A percentile compares a stretch with the other conserved stretches of the same genome.
These are phyloP conservation scores for Geophilus truncorum DNA, from an alignment of 2,888 invertebrate species.

Conservation along the genomic window DNA sequence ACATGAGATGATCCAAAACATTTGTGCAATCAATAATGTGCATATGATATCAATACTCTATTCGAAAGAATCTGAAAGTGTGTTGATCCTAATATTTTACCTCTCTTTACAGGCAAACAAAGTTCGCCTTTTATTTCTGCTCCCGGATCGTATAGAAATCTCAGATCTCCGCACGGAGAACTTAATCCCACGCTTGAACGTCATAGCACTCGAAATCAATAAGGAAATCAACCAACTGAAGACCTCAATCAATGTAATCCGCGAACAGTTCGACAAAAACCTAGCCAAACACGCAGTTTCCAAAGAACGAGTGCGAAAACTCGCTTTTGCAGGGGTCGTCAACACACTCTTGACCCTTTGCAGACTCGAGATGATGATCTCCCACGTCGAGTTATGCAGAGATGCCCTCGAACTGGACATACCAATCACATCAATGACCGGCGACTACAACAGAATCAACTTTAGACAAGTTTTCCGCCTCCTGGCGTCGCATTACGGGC, in stretches of 20 bases:
- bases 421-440: not conserved
- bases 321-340: not conserved
- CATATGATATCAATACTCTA: too few species aligned
- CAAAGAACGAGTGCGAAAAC: not conserved
- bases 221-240: not conserved
- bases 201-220: not conserved
- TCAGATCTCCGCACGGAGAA: not conserved
- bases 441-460: not conserved
- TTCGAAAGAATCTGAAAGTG: too few species aligned
- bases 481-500: not conserved
- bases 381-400: not conserved
- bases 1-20: too few species aligned
- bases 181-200: not conserved
- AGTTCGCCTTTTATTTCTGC: not conserved
- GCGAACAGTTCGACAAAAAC: not conserved
- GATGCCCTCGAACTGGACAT: not conserved
- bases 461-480: not conserved
- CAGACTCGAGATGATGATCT: not conserved
- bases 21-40: too few species aligned
- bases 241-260: not conserved
- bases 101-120: too few species aligned
- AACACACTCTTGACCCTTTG: not conserved
- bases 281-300: not conserved
- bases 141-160: too few species aligned
- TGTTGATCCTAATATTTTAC: too few species aligned